Conservation (phyloP, 2,888 invertebrate species). For the Leptopilina syphax region DNA sequence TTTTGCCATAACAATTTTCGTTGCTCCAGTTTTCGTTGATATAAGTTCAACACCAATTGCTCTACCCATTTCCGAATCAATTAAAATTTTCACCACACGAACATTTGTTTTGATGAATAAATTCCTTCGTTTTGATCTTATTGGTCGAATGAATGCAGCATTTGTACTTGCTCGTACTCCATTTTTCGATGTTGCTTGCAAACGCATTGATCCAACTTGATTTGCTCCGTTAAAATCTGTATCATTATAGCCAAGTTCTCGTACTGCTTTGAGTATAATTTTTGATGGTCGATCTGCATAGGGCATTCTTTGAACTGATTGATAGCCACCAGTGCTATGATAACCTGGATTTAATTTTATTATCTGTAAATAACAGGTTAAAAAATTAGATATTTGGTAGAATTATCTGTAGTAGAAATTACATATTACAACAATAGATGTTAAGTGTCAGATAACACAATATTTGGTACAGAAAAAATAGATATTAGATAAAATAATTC, state of each 20-base stretch:
- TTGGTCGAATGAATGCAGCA: constrained; percentile 44
- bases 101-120: constrained; percentile 24
- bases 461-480: no score
- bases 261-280: constrained; percentile 18
- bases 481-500: no score
- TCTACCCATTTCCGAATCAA: constrained; percentile 21
- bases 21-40: constrained; percentile 59
- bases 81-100: constrained; percentile 28
- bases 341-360: constrained; percentile 77
- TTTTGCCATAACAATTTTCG: constrained; percentile 78
- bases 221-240: constrained; percentile 35
- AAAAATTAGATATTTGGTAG: neutral
- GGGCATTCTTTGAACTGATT: constrained; percentile 76
- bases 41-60: constrained; percentile 44
- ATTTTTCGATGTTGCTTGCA: constrained; percentile 36
- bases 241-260: constrained; percentile 41
- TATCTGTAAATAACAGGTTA: constrained; percentile 68
- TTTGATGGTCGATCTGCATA: constrained; percentile 14
- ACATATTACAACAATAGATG: neutral
- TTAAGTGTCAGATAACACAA: no score
- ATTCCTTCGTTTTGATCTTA: constrained; percentile 53
- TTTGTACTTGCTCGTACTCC: constrained; percentile 44
- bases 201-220: constrained; percentile 12
- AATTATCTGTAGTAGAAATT: constrained; percentile 62
- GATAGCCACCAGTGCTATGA: constrained; percentile 81